Base-by-base conservation (phyloP, 2,888 invertebrate species). In the Eupithecia vulgata region DNA sequence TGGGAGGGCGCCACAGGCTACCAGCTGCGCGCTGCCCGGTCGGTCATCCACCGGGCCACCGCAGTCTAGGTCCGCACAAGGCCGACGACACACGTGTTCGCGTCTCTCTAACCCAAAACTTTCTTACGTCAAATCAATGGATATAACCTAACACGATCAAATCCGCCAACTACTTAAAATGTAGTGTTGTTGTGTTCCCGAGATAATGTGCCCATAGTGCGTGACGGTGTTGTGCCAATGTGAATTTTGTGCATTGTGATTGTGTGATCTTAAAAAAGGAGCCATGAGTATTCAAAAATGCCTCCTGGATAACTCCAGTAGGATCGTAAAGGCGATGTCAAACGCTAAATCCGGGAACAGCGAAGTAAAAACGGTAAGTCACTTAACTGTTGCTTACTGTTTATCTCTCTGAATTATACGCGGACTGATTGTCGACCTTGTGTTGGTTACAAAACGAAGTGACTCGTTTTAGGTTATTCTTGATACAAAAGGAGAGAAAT, bases 91-190 rank as follows among this genome's bases (percentile, higher is more conserved):
- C 81, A 87, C 88, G 90, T 88, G 82, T 80, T 62, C 52, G 70
- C 74, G 78, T 78, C 82, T 81, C 84, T 81, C 79, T 76, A 74
- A 64, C 71, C 72, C 84, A 86, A 94, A 94, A 94, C 93, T 94
- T 94, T 94, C 87, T 93, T 94, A 94, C 93, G 93, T 92, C 91
- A 91, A 91, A 91, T 92, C 92, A 92, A 94, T 94, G 94, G 94
- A 94, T 94, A 94, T 94, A 94, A 94, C 94, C 93, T 94, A 94
- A 94, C 87, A 88, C 81, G 82, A 76, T 87, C 87, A 88, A 84
- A 78, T 76, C 78, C 81, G 79, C 78, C 79, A 78, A 79, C 81
- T 81, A 85, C 79, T 52, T 85, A 88, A 86, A 89, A 93, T 93
- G 93, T 92, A 88, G 91, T 82, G 84, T 87, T 82, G 84, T 87